Evolutionary conservation across 2,113 vertebrate genomes (phyloP).

Genomic region (Anoura caudifer): DNA sequence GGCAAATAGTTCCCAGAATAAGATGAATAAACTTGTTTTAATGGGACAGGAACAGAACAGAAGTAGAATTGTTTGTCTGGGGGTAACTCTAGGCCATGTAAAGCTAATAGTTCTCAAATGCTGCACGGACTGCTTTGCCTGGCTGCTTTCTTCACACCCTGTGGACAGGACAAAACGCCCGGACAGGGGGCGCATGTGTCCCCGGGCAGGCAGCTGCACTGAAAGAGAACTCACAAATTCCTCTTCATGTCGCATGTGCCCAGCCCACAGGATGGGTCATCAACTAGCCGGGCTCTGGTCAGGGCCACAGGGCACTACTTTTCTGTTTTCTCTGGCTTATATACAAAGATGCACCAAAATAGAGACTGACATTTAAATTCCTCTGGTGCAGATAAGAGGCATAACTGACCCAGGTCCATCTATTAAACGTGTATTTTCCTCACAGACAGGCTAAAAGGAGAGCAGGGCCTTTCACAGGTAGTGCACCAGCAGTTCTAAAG

Average conservation of each 20-base stretch:
- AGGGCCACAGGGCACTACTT: constrained; percentile 8
- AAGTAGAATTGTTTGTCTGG: not conserved
- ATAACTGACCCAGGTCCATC: not conserved
- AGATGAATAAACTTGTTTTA: not conserved
- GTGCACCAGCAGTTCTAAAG: not conserved
- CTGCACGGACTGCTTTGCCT: not conserved
- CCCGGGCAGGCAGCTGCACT: constrained; percentile 58
- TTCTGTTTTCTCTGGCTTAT: not conserved
- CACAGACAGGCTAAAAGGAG: not conserved
- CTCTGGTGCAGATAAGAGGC: not conserved
- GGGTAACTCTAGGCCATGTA: not conserved
- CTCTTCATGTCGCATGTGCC: constrained; percentile 61
- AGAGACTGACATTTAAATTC: not conserved
- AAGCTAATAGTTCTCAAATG: not conserved
- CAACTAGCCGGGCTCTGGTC: not conserved
- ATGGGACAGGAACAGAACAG: not conserved
- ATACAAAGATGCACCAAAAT: not conserved
- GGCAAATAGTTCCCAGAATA: not conserved
- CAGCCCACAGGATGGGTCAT: constrained; percentile 57
- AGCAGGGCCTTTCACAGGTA: rapidly evolving
- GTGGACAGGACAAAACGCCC: not conserved
- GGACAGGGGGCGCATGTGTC: not conserved
- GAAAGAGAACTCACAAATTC: constrained; percentile 20
- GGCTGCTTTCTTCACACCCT: rapidly evolving
- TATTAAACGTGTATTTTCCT: not conserved